phyloP scores from a whole-genome alignment of 2,797 vertebrate species.

The Muraenolepis orangiensis region DNA sequence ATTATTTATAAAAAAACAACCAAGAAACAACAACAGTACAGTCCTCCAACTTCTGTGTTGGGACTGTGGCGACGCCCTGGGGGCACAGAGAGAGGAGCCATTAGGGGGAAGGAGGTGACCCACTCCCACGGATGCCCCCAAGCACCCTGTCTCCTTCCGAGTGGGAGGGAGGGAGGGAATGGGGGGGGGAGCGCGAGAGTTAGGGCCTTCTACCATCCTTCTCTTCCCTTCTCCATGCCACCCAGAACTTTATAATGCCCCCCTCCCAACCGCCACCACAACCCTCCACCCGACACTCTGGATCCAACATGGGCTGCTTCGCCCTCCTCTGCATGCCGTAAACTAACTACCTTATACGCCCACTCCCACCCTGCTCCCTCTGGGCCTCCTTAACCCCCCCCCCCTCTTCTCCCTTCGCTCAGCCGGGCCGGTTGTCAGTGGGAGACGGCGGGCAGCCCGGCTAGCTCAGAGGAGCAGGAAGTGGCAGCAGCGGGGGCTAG shows the following conservation, averaged over 20 bases:
- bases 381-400: constrained; percentile 52
- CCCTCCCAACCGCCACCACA: constrained; percentile 15
- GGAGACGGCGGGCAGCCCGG: constrained; percentile 67
- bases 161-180: too few relatives aligned
- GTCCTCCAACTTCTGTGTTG: neutral
- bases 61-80: constrained; percentile 52
- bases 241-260: neutral
- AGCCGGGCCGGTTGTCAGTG: constrained; percentile 60
- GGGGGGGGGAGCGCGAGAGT: too few relatives aligned
- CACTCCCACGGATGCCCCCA: constrained; percentile 37
- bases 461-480: constrained; percentile 67
- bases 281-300: constrained; percentile 19
- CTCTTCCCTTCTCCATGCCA: constrained; percentile 24
- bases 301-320: constrained; percentile 18
- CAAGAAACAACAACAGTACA: too few relatives aligned
- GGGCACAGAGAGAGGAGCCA: constrained; percentile 54
- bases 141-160: constrained; percentile 34
- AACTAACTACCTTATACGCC: neutral
- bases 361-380: constrained; percentile 45
- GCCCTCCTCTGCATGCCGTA: neutral
- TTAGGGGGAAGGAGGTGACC: constrained; percentile 49
- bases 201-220: neutral
- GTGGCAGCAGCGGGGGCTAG: constrained; percentile 68
- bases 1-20: neutral
- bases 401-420: constrained; percentile 35